Conservation (phyloP, 2,113 vertebrate species). For the Eonycteris spelaea region DNA sequence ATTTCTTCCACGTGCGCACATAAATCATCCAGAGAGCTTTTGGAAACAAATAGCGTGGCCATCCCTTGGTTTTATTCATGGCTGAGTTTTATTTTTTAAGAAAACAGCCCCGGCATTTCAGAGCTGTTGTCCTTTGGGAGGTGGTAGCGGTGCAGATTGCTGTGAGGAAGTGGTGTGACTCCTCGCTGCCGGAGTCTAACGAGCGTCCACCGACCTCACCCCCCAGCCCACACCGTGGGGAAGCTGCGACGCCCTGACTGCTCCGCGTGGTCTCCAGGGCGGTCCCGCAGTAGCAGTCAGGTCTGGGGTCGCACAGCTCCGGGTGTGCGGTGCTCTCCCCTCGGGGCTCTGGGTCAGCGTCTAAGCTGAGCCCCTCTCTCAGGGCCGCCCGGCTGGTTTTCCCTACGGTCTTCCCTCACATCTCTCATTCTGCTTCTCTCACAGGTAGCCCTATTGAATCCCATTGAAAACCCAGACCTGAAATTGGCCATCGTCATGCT, state of each 20-base stretch:
- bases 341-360: background rate
- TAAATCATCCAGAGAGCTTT: background rate
- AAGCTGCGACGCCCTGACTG: background rate
- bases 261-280: background rate
- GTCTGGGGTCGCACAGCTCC: background rate
- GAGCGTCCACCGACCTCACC: background rate
- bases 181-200: background rate
- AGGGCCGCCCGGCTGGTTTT: too few species aligned
- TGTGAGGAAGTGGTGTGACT: background rate
- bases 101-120: background rate
- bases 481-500: slow-evolving; percentile 98
- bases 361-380: background rate
- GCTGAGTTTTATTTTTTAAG: background rate
- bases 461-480: slow-evolving; percentile 92
- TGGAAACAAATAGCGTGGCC: background rate
- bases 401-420: background rate
- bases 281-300: background rate
- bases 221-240: background rate
- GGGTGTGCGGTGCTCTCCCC: background rate
- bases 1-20: background rate
- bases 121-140: background rate
- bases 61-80: slow-evolving; percentile 18
- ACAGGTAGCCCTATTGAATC: slow-evolving; percentile 93
- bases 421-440: slow-evolving; percentile 71
- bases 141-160: background rate